Percentiles rank a stretch among this genome's conserved stretches.
These are phyloP conservation scores for Pandemis heparana DNA, from an alignment of 2,888 invertebrate genomes.

Conservation along the genomic window DNA sequence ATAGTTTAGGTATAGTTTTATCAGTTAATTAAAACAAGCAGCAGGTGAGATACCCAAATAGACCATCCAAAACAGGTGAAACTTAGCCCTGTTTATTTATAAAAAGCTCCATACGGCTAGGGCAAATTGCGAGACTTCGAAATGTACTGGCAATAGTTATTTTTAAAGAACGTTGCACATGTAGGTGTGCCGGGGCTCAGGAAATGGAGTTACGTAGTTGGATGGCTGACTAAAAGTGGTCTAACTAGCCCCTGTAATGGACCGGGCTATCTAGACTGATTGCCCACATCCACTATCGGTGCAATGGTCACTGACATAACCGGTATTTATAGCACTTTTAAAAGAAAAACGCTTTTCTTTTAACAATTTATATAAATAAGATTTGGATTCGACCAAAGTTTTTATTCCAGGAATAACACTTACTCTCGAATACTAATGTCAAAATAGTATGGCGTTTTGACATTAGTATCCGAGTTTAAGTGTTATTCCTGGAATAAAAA, in stretches of 20 bases:
- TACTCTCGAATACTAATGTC: no score
- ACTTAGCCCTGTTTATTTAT: constrained; percentile 29
- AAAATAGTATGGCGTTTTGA: no score
- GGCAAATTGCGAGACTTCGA: constrained; percentile 41
- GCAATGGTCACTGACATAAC: constrained; percentile 58
- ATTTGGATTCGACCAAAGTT: no score
- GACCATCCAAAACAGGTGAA: constrained; percentile 26
- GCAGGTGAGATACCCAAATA: constrained; percentile 28
- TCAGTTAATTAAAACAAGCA: constrained; percentile 20
- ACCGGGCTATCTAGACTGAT: constrained; percentile 78
- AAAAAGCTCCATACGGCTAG: constrained; percentile 27
- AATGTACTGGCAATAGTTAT: constrained; percentile 31
- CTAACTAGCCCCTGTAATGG: constrained; percentile 70
- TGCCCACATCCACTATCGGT: constrained; percentile 73
- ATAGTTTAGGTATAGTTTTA: not conserved
- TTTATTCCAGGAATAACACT: no score
- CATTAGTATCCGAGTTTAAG: no score
- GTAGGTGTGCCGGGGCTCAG: constrained; percentile 34
- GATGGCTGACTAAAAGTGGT: constrained; percentile 63
- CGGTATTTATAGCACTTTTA: constrained; percentile 7
- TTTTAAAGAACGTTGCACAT: constrained; percentile 38
- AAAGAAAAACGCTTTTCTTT: not conserved
- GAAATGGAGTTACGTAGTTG: constrained; percentile 43
- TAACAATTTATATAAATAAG: not conserved
- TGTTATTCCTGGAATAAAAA: no score